Evolutionary conservation across 2,888 invertebrate genomes (phyloP), one percentile per base, ranked within the genome.

Genomic region (Rhagonycha fulva): DNA sequence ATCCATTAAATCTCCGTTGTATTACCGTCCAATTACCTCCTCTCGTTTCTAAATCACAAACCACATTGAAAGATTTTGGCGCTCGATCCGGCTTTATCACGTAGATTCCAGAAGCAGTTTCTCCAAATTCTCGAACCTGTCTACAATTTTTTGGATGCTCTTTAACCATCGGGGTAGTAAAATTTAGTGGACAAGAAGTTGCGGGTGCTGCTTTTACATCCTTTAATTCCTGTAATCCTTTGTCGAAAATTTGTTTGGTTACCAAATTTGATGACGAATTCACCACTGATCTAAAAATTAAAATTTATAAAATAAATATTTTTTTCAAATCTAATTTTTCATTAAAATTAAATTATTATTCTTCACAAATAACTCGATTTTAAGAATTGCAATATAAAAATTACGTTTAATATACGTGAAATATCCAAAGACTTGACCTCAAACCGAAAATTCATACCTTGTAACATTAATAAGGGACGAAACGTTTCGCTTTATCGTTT

Each of bases 11-110:
- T 28, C 94, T 90, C 80, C 91, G 92, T 84, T 93, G 92, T 76
- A 92, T 87, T 78, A 92, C 91, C 68, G 93, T 93, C 94, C 94
- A 94, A n/a, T 93, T 93, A 0, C 92, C 93, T 1, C 91, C 92
- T 0, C 89, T 88, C 0, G 90, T 89, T 62, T 89, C 90, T 78
- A 92, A 90, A 76, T 93, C 92, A 80, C 93, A 93, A 68, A 89
- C 87, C 5, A 91, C 93, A 84, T 93, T 92, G 85, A 94, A 93
- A 0, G 93, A 89, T 7, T 90, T 90, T 76, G 89, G 87, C 5
- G 82, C 68, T 2, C 90, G 88, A 1, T 89, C 89, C 0, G 92
- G 91, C 80, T 91, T 91, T 60, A 94, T 90, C 83, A 90, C 90
- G 82, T 93, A 91, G 14, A 94, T 90, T 3, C 92, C 93, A 2